Conservation (phyloP, 2,888 invertebrate genomes). For the Amiota communis region DNA sequence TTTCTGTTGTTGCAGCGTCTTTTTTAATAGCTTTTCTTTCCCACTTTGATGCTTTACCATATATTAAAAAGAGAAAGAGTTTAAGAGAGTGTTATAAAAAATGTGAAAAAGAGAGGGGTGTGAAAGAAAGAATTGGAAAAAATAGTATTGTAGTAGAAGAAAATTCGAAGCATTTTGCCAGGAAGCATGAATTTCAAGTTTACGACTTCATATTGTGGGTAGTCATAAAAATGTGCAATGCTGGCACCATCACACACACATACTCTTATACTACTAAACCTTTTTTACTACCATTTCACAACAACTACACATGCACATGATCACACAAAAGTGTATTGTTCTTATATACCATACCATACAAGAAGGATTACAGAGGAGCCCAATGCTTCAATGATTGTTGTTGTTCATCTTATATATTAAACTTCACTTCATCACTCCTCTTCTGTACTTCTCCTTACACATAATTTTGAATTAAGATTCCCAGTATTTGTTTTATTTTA, state of each 20-base stretch:
- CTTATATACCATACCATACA: background rate
- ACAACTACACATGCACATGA: slow-evolving; percentile 24
- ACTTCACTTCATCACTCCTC: background rate
- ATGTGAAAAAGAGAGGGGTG: background rate
- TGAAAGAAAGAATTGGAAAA: background rate
- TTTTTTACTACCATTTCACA: slow-evolving; percentile 35
- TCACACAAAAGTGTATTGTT: background rate
- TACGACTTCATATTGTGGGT: slow-evolving; percentile 68
- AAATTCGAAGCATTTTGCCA: slow-evolving; percentile 41
- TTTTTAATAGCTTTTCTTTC: slow-evolving; percentile 12
- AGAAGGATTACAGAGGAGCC: background rate
- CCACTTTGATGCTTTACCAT: background rate
- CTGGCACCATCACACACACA: slow-evolving; percentile 24
- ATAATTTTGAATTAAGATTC: slow-evolving; percentile 1
- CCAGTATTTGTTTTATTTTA: background rate
- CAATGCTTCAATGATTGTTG: background rate
- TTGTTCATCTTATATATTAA: background rate
- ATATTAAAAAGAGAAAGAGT: slow-evolving; percentile 32
- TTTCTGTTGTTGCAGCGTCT: slow-evolving; percentile 13
- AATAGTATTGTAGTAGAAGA: slow-evolving; percentile 42
- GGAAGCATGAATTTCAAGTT: slow-evolving; percentile 62
- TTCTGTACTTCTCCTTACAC: background rate
- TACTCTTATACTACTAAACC: slow-evolving; percentile 35
- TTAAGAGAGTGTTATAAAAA: slow-evolving; percentile 32
- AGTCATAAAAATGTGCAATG: slow-evolving; percentile 62